Conservation (phyloP, 2,888 invertebrate genomes). For the Drosophila prostipennis region DNA sequence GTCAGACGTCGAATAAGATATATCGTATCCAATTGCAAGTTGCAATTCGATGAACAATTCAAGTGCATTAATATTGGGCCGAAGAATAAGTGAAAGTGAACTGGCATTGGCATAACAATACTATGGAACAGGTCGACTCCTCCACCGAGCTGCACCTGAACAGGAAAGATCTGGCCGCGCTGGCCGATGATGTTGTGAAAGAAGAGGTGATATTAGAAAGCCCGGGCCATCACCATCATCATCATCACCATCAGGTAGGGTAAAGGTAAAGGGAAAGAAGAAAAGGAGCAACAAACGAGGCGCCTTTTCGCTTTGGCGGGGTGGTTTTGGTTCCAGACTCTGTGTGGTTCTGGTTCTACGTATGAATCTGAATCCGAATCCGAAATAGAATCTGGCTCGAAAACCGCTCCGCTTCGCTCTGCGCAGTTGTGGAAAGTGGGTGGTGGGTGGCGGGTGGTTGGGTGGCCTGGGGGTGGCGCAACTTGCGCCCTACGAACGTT, state of each 20-base stretch:
- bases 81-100: slow-evolving; percentile 55
- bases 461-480: slow-evolving; percentile 12
- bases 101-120: slow-evolving; percentile 62
- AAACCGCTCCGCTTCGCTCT: slow-evolving; percentile 37
- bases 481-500: slow-evolving; percentile 67
- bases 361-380: slow-evolving; percentile 24
- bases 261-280: too few relatives aligned
- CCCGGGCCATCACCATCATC: slow-evolving; percentile 69
- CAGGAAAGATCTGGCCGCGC: slow-evolving; percentile 80
- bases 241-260: slow-evolving; percentile 69
- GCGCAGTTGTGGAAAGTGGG: slow-evolving; percentile 71
- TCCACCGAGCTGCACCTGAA: slow-evolving; percentile 80
- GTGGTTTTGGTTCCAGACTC: slow-evolving; percentile 20
- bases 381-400: slow-evolving; percentile 65
- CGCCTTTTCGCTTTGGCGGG: slow-evolving; percentile 23
- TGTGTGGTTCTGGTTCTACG: slow-evolving; percentile 20
- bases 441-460: slow-evolving; percentile 32
- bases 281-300: slow-evolving; percentile 31
- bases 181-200: slow-evolving; percentile 81
- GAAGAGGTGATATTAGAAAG: slow-evolving; percentile 82
- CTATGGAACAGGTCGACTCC: slow-evolving; percentile 82
- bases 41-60: slow-evolving; percentile 68
- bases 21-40: slow-evolving; percentile 63
- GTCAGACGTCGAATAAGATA: slow-evolving; percentile 25
- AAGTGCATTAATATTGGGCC: slow-evolving; percentile 43